Evolutionary conservation across 2,113 vertebrate species (phyloP).

Genomic region (Hemiscyllium ocellatum): DNA sequence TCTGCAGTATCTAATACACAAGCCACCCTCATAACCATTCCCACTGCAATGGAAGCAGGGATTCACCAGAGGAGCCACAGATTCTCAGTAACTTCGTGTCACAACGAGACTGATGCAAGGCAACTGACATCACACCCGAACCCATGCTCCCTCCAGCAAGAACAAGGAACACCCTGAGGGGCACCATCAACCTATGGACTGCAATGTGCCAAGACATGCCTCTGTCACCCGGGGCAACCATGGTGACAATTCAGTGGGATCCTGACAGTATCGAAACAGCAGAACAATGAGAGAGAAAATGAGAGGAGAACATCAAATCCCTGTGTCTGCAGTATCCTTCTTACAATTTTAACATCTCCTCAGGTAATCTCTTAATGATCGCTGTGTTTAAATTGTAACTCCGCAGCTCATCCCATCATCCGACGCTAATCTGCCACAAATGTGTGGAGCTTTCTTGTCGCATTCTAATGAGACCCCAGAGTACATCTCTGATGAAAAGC

Average conservation of each 20-base stretch:
- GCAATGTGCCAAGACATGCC: not conserved
- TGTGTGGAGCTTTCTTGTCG: not conserved
- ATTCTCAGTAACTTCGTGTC: not conserved
- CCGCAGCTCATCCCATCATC: not conserved
- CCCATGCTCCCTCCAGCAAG: not conserved
- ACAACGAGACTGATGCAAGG: not conserved
- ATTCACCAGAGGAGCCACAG: not conserved
- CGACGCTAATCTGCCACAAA: not conserved
- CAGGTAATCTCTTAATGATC: not conserved
- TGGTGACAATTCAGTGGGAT: not conserved
- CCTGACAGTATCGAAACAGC: not conserved
- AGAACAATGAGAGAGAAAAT: not conserved
- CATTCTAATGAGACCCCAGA: not conserved
- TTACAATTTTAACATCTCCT: not conserved
- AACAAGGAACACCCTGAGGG: not conserved
- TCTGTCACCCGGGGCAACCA: not conserved
- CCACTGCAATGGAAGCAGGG: not conserved
- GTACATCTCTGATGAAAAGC: not conserved
- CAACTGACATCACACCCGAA: not conserved
- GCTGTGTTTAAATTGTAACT: not conserved
- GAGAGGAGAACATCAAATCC: not conserved
- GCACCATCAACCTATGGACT: not conserved
- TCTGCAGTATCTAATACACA: too few relatives aligned
- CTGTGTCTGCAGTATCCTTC: not conserved
- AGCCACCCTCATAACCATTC: not conserved